Base-by-base conservation (phyloP, 2,888 invertebrate genomes). In the Trilocha varians region DNA sequence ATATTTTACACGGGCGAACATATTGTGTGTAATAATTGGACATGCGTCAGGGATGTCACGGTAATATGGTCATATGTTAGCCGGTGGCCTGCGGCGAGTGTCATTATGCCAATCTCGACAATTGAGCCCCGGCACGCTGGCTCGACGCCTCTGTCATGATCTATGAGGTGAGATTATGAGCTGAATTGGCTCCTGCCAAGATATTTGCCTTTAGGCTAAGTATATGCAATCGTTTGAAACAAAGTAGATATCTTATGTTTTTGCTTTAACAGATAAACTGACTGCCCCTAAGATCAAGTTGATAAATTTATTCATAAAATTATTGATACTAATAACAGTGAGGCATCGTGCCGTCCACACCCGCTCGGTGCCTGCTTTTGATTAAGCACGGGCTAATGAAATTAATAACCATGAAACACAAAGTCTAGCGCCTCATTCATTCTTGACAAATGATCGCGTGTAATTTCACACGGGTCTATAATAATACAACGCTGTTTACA, bases 11-110 rank as follows among this genome's bases (percentile, higher is more conserved):
- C 65, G 62, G 61, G 68, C 66, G 66, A 75, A 77, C 70, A 78
- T 72, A 80, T 79, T 77, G 78, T 79, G 60, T 70, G 78, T 76
- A 76, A 75, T 83, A 83, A 83, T 83, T 82, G 82, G 79, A 79
- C 77, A 78, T 74, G 77, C 75, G 80, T 82, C 83, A 80, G 70
- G 71, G 70, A 65, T 76, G 82, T 78, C 75, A 71, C 65, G 65
- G 71, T 80, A 82, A 84, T 84, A 72, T 68, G 78, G 70, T 64
- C 76, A 71, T 83, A 80, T 63, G 78, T 82, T 73, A 82, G 75
- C 59, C 59, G 65, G 66, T 61, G 65, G 77, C 70, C 67, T 59
- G 55, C 54, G 68, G 73, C 74, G 53, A 65, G 73, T 78, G 79
- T 77, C 79, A 75, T 80, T 78, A 77, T 72, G 78, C 76, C 80